Evolutionary conservation across 2,888 invertebrate species (phyloP), one percentile per base, ranked within the genome.

Genomic region (Melanchra persicariae): DNA sequence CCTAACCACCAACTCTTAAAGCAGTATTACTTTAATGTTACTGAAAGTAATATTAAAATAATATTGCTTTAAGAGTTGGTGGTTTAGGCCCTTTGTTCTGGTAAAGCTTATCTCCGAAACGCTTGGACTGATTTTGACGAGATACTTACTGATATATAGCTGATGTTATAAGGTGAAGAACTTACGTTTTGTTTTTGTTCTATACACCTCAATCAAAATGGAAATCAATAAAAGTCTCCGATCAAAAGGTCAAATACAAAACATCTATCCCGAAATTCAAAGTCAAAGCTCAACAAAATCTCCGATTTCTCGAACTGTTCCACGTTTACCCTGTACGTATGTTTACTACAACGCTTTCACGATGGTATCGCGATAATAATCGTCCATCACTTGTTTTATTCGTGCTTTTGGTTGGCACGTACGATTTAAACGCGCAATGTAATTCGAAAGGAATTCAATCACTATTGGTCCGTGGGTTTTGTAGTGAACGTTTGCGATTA

Each of bases 331-430:
- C 49, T 68, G 30, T 78, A 61, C 74, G 64, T 58, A 37, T 70
- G 72, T 74, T 71, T 69, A 61, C 72, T 47, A 19, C 45, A 45
- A 26, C 51, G 30, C 10, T 72, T 65, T 60, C 55, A 58, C 17
- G 63, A 76, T 69, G 59, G 51, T 17, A 83, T 83, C 70, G 60
- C 30, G 9, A 54, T 60, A 30, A 72, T 83, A 65, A 78, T 19
- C 81, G 51, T 83, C 26, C 81, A 77, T 83, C 69, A 74, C 74
- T 34, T 9, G 68, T 26, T 69, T 45, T 64, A 30, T 64, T 69
- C 67, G 58, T 45, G 55, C 24, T 58, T 45, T 60, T 43, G 45
- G 55, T 58, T 63, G 10, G 64, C 59, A 63, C 67, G 59, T 68
- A 64, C 63, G 51, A 52, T 43, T 60, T 26, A 69, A 76, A 22